Evolutionary conservation across 2,888 invertebrate genomes (phyloP), one percentile per base, ranked within the genome.

Genomic region (Lobophora halterata): DNA sequence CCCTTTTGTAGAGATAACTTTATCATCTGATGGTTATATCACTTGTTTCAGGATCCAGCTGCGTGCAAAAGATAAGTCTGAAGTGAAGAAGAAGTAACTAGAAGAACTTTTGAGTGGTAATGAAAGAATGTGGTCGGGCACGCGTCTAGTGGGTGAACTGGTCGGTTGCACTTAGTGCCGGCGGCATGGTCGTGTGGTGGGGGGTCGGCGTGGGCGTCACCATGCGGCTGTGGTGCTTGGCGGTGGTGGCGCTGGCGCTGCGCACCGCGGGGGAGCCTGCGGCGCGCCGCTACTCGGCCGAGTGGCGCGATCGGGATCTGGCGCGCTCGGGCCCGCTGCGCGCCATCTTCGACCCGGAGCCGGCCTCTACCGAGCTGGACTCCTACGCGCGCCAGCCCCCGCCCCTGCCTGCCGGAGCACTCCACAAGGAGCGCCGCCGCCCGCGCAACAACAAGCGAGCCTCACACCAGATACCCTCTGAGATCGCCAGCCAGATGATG

Each of bases 401-500:
- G 55, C 71, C 69, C 14, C 50, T 67, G 24, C 64, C 71, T 52
- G 73, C 64, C 59, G 74, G 53, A 55, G 73, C 65, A 51, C 57
- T 75, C 34, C 65, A 71, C 58, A 75, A 78, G 49, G 82, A 82
- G 53, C 80, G 80, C 31, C 72, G 74, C 24, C 79, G 79, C 40
- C 61, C 63, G 51, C 77, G 77, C 52, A 65, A 63, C 53, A 70
- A 59, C 53, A 87, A 86, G 58, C 76, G 87, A 44, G 58, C 73
- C 9, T 77, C 75, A 19, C 76, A 76, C 50, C 66, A 63, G 40
- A 65, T 89, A 38, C 88, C 90, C 51, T 82, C 89, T 35, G 90
- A 90, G 60, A 88, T 92, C 60, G 92, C 92, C 30, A 92, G 91
- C 66, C 94, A 94, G 77, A 90, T 94, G 81, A 93, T 95, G 93